Evolutionary conservation across 2,113 vertebrate species (phyloP), one percentile per base, ranked within the genome.

Genomic region (Azemiops feae): DNA sequence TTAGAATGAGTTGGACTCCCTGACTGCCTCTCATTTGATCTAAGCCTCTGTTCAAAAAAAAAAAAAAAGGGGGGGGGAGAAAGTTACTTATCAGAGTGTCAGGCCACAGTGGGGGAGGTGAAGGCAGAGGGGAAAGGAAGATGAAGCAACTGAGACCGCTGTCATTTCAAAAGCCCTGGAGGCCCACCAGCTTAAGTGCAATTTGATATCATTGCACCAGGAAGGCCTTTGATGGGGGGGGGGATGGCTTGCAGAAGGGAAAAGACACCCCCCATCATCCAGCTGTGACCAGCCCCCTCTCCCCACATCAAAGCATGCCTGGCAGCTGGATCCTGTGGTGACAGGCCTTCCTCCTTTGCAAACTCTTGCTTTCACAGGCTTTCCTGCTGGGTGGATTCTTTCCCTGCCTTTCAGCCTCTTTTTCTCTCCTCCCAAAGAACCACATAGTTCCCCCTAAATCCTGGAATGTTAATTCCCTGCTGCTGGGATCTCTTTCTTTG

Each of bases 281-380:
- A 91, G 93, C 93, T 95, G 94, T 64, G 10, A 88, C 54, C 23
- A 91, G 91, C 90, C 53, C 45, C 18, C 34, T 39, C 30, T 58
- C n/a, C 69, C 43, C 53, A 1, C 94, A 94, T 93, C 95, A 94
- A 94, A 94, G 93, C 90, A 86, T 0, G 94, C 93, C 55, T 92
- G 69, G 90, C 5, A 0, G 47, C 88, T 47, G 2, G 69, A 89
- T 87, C 93, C 53, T 47, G 0, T 1, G 0, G 89, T 4, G 0
- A n/a, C 1, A 14, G 3, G 30, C 90, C 89, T 22, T 0, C n/a
- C 27, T 50, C 1, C 47, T 54, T 5, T 64, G 18, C n/a, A 23
- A 69, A 0, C 4, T 88, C 57, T 92, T 74, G 39, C 64, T 69
- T 92, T 93, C 93, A 92, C 93, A 93, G 87, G 87, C 87, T 54